These are phyloP conservation scores for Columba guinea DNA, from an alignment of 2,797 vertebrate genomes.

Conservation along the genomic window DNA sequence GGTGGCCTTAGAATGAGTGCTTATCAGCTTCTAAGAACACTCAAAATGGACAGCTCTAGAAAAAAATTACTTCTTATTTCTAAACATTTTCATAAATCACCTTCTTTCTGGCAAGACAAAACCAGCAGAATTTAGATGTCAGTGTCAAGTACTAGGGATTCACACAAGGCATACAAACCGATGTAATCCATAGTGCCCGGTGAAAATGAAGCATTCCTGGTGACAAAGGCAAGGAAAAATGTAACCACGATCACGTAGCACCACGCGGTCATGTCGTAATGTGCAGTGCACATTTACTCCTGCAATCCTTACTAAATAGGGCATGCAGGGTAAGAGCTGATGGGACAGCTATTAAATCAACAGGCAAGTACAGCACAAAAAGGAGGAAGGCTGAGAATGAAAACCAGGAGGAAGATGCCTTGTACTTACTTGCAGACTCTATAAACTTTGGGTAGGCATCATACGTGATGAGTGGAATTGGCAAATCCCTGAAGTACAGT, in stretches of 20 bases:
- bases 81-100: neutral
- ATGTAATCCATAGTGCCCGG: neutral
- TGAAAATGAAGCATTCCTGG: neutral
- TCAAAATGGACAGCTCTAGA: neutral
- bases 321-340: neutral
- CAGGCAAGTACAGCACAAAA: neutral
- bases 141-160: neutral
- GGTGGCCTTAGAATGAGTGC: neutral
- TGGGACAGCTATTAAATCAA: neutral
- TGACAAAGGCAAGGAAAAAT: neutral
- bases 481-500: conserved; percentile 99
- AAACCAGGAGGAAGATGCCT: neutral
- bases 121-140: neutral
- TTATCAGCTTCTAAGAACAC: neutral
- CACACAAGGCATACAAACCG: neutral
- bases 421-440: conserved; percentile 93
- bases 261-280: rapidly evolving
- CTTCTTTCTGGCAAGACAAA: neutral
- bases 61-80: neutral
- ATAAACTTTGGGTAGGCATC: conserved; percentile 98
- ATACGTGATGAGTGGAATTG: conserved; percentile 96
- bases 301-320: neutral
- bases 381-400: neutral
- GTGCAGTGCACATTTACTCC: neutral
- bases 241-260: rapidly evolving